Conservation (phyloP, 2,113 vertebrate genomes). For the Oryzias curvinotus region DNA sequence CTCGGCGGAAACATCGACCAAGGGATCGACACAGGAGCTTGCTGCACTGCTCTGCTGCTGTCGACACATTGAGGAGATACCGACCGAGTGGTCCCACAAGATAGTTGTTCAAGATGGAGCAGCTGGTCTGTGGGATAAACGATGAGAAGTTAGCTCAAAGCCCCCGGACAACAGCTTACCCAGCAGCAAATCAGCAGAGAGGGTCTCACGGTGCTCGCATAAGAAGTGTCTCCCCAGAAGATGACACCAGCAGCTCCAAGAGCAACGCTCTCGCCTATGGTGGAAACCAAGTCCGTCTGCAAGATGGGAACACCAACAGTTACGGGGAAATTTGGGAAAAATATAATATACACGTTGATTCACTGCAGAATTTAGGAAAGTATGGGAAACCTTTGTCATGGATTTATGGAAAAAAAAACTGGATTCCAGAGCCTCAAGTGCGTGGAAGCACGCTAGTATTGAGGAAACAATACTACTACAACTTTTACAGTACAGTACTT, state of each 20-base stretch:
- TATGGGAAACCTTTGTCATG: too few species aligned
- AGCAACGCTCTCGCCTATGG: slow-evolving; percentile 83
- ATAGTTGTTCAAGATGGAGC: slow-evolving; percentile 83
- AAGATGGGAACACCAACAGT: slow-evolving; percentile 31
- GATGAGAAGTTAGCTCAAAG: slow-evolving; percentile 7
- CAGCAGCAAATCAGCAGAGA: slow-evolving; percentile 1
- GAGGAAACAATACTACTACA: too few species aligned
- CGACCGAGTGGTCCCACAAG: slow-evolving; percentile 81
- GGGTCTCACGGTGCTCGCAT: slow-evolving; percentile 73
- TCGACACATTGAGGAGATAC: slow-evolving; percentile 89
- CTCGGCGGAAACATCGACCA: slow-evolving; percentile 84
- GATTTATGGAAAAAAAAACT: too few species aligned
- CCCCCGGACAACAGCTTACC: background rate
- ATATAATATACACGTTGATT: background rate
- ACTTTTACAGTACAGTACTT: too few species aligned
- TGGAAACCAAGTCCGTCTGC: slow-evolving; percentile 80
- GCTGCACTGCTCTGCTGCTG: slow-evolving; percentile 83
- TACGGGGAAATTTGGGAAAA: background rate
- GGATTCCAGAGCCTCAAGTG: too few species aligned
- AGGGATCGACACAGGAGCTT: slow-evolving; percentile 77
- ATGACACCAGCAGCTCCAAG: slow-evolving; percentile 82
- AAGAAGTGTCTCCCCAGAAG: slow-evolving; percentile 81
- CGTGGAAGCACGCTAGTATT: too few species aligned
- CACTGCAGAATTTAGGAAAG: too few species aligned
- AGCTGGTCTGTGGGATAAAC: slow-evolving; percentile 76